phyloP scores from a whole-genome alignment of 1,140 invertebrate species.

The Linepithema humile region DNA sequence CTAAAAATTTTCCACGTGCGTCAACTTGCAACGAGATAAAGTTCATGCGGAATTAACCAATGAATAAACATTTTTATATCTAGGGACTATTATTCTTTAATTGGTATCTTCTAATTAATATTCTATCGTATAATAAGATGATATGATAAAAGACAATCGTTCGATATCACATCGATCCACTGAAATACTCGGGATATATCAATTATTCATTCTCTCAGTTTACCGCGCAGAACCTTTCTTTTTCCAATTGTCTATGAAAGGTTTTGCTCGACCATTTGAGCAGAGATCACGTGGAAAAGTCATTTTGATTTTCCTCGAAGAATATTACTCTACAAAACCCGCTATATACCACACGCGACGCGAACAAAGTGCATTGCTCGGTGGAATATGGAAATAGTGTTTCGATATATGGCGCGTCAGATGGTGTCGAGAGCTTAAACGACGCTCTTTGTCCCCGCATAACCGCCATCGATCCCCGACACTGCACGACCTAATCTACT shows the following conservation, averaged over 20 bases:
- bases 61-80: neutral
- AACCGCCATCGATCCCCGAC: conserved; percentile 47
- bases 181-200: neutral
- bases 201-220: neutral
- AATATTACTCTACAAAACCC: neutral
- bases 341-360: neutral
- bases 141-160: too few relatives aligned
- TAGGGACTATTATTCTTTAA: neutral
- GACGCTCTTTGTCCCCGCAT: neutral
- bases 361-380: neutral
- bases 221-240: too few relatives aligned
- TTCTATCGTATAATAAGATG: too few relatives aligned
- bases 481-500: conserved; percentile 59
- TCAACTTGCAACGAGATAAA: conserved; percentile 22
- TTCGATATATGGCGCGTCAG: conserved; percentile 14
- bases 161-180: too few relatives aligned
- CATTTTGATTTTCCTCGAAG: too few relatives aligned
- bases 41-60: conserved; percentile 12
- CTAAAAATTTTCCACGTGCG: conserved; percentile 15
- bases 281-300: too few relatives aligned
- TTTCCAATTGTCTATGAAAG: neutral
- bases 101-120: too few relatives aligned
- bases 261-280: too few relatives aligned
- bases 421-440: conserved; percentile 3
- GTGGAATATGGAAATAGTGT: neutral